Percentiles rank a stretch among this genome's conserved stretches.
phyloP scores from a whole-genome alignment of 2,797 vertebrate species.

The Peromyscus attwateri region DNA sequence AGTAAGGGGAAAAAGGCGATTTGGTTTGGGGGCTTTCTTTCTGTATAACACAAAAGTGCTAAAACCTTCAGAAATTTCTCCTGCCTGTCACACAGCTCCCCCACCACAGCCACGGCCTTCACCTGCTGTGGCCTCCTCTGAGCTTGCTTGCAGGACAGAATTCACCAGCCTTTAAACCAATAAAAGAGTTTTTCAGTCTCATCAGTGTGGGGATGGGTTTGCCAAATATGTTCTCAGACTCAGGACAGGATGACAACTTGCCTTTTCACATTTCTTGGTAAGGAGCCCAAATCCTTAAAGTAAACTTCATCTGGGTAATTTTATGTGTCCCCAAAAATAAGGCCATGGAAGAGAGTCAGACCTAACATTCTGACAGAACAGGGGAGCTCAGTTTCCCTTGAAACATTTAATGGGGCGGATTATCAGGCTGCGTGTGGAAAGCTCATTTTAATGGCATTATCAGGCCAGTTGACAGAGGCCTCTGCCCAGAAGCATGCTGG shows the following conservation, averaged over 20 bases:
- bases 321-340: slow-evolving; percentile 84
- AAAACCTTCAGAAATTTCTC: neutral
- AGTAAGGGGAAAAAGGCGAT: neutral
- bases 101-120: slow-evolving; percentile 30
- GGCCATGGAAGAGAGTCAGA: slow-evolving; percentile 82
- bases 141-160: slow-evolving; percentile 64
- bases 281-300: slow-evolving; percentile 83
- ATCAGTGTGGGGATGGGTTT: slow-evolving; percentile 36
- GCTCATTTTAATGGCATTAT: slow-evolving; percentile 81
- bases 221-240: slow-evolving; percentile 82
- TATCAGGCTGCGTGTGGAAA: slow-evolving; percentile 81
- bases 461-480: slow-evolving; percentile 61
- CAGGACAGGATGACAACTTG: slow-evolving; percentile 78
- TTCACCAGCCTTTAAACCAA: slow-evolving; percentile 60
- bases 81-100: accelerated
- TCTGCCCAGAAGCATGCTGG: slow-evolving; percentile 56
- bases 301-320: slow-evolving; percentile 86
- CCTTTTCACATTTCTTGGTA: slow-evolving; percentile 84
- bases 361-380: slow-evolving; percentile 83
- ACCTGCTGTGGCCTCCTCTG: slow-evolving; percentile 73
- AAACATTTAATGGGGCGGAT: slow-evolving; percentile 79
- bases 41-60: neutral
- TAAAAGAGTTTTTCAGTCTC: slow-evolving; percentile 79
- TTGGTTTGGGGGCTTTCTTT: slow-evolving; percentile 46
- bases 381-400: slow-evolving; percentile 77